These are phyloP conservation scores for Isurus oxyrinchus DNA, from an alignment of 2,113 vertebrate genomes.

Conservation along the genomic window DNA sequence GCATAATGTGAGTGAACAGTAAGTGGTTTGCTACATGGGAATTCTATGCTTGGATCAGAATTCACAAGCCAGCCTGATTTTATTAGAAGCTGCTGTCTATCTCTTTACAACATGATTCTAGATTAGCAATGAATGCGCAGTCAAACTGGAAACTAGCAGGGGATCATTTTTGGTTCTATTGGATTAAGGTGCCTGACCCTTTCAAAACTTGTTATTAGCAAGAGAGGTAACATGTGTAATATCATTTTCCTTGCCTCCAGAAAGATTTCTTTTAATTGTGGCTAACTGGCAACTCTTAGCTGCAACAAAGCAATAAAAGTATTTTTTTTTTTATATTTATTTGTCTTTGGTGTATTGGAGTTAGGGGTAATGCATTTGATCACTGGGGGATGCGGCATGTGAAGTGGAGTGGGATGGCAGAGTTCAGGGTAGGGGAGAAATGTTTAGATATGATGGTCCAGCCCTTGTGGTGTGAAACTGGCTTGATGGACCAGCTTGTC, in stretches of 20 bases:
- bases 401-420: neutral
- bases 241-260: neutral
- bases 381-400: neutral
- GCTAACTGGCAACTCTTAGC: neutral
- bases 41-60: constrained; percentile 30
- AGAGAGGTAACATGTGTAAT: neutral
- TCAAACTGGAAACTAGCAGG: neutral
- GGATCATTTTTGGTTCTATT: neutral
- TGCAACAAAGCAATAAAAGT: neutral
- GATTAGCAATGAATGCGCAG: neutral
- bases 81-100: neutral
- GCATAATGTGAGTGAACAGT: constrained; percentile 16
- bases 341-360: too few species aligned
- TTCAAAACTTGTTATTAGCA: neutral
- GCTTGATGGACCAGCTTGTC: neutral
- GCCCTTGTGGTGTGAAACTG: neutral
- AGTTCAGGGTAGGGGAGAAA: neutral
- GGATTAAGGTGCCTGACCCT: neutral
- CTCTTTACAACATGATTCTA: neutral
- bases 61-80: neutral
- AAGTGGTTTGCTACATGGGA: constrained; percentile 14
- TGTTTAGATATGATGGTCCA: neutral
- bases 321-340: neutral
- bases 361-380: neutral
- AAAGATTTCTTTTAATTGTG: neutral